Evolutionary conservation across 2,113 vertebrate genomes (phyloP).

Genomic region (Symphodus melops): DNA sequence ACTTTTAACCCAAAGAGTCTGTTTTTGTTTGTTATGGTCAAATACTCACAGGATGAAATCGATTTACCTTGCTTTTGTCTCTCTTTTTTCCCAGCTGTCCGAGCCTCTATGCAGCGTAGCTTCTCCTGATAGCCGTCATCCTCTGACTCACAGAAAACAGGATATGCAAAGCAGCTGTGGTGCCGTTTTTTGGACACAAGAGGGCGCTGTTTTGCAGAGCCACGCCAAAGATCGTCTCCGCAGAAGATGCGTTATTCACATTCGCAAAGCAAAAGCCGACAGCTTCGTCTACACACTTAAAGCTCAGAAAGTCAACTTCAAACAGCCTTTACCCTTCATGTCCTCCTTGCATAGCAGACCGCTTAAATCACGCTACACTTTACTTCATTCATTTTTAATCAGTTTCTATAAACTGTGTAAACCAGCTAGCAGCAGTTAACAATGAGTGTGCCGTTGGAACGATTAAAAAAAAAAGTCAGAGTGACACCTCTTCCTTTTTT

Average conservation of each 20-base stretch:
- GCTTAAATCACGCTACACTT: too few relatives aligned
- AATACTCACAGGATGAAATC: neutral
- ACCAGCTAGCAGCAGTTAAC: too few relatives aligned
- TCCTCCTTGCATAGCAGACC: too few relatives aligned
- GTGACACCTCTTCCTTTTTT: neutral
- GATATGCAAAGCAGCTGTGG: conserved; percentile 59
- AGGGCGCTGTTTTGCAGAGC: conserved; percentile 33
- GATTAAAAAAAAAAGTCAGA: neutral
- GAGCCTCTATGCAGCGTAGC: conserved; percentile 45
- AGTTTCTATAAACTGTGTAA: too few relatives aligned
- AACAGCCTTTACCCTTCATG: too few relatives aligned
- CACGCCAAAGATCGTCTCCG: conserved; percentile 30
- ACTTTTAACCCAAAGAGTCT: neutral
- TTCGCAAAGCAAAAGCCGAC: too few relatives aligned
- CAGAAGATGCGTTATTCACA: neutral
- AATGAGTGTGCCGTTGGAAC: too few relatives aligned
- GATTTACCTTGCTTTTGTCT: conserved; percentile 32
- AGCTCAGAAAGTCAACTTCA: too few relatives aligned
- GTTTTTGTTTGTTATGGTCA: too few relatives aligned
- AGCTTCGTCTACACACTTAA: too few relatives aligned
- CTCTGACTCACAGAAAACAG: conserved; percentile 75
- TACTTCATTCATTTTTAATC: too few relatives aligned
- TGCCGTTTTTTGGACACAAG: neutral
- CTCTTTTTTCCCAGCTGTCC: conserved; percentile 10
- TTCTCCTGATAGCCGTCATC: conserved; percentile 43